A percentile compares a stretch with the other conserved stretches of the same genome.
phyloP scores from a whole-genome alignment of 2,113 vertebrate genomes.

The Zeus faber region DNA sequence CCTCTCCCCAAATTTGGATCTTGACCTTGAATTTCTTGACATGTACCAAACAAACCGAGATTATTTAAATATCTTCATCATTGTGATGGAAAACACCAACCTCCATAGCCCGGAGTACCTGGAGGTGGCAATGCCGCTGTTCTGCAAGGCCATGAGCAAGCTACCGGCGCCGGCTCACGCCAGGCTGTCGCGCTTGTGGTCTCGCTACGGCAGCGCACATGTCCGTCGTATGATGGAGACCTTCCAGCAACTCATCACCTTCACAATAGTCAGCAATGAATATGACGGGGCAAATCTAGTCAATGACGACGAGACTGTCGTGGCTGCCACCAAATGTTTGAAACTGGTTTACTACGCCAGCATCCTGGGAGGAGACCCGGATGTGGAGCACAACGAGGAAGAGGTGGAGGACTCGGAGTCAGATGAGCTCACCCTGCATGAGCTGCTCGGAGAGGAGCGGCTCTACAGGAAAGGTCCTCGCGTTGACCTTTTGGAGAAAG shows the following conservation, averaged over 20 bases:
- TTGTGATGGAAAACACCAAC: constrained; percentile 96
- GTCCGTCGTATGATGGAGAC: constrained; percentile 95
- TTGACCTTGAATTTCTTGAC: constrained; percentile 96
- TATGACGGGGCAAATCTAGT: constrained; percentile 89
- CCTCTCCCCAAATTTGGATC: constrained; percentile 94
- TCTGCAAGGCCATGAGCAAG: constrained; percentile 98
- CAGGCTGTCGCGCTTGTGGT: constrained; percentile 88
- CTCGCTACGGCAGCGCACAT: constrained; percentile 82
- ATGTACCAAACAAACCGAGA: constrained; percentile 91
- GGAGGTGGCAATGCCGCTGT: constrained; percentile 91
- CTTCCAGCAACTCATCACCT: constrained; percentile 98
- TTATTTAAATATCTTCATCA: constrained; percentile 95
- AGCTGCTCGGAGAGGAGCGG: constrained; percentile 92
- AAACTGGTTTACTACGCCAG: constrained; percentile 98
- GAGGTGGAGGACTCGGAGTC: constrained; percentile 90
- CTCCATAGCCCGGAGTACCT: constrained; percentile 98
- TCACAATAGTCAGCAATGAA: constrained; percentile 95
- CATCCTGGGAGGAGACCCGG: constrained; percentile 88
- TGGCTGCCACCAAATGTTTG: constrained; percentile 93
- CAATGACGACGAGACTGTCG: constrained; percentile 94
- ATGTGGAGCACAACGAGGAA: constrained; percentile 90
- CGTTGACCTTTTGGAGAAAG: constrained; percentile 90
- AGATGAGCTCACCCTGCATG: constrained; percentile 91
- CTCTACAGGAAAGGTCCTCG: constrained; percentile 92
- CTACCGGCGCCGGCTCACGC: constrained; percentile 89